phyloP scores from a whole-genome alignment of 2,113 vertebrate genomes.

The Miniopterus natalensis region DNA sequence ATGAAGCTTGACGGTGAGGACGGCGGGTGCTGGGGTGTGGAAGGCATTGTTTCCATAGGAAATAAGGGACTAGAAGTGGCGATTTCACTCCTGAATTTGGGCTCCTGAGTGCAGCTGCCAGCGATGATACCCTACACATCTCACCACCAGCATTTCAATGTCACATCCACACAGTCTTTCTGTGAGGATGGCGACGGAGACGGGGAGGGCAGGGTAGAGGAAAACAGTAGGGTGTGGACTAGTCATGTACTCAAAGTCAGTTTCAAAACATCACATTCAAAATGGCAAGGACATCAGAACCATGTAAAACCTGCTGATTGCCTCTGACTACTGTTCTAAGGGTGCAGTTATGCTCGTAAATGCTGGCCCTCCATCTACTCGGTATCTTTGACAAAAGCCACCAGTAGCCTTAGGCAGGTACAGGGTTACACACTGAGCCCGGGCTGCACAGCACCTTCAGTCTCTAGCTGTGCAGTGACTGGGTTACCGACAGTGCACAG shows the following conservation, averaged over 20 bases:
- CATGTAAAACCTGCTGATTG: conserved; percentile 63
- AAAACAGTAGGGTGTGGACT: conserved; percentile 6
- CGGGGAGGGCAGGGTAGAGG: background rate
- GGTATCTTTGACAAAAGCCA: background rate
- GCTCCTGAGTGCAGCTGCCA: conserved; percentile 74
- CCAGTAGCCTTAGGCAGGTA: conserved; percentile 39
- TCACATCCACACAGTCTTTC: conserved; percentile 10
- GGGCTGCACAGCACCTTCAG: background rate
- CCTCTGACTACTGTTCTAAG: conserved; percentile 65
- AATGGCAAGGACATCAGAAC: conserved; percentile 80
- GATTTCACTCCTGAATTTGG: conserved; percentile 77
- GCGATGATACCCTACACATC: background rate
- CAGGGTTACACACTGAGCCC: background rate
- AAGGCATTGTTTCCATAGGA: conserved; percentile 90
- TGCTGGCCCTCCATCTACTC: background rate
- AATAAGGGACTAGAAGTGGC: conserved; percentile 86
- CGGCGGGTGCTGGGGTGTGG: background rate
- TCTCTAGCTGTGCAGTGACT: conserved; percentile 73
- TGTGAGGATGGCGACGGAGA: conserved; percentile 45
- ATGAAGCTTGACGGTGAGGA: conserved; percentile 34
- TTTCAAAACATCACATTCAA: conserved; percentile 80
- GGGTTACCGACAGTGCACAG: conserved; percentile 62
- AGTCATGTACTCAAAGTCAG: conserved; percentile 60
- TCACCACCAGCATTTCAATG: conserved; percentile 56
- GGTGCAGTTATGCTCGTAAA: background rate